Conservation (phyloP, 2,888 invertebrate genomes). For the Synergus itoensis region DNA sequence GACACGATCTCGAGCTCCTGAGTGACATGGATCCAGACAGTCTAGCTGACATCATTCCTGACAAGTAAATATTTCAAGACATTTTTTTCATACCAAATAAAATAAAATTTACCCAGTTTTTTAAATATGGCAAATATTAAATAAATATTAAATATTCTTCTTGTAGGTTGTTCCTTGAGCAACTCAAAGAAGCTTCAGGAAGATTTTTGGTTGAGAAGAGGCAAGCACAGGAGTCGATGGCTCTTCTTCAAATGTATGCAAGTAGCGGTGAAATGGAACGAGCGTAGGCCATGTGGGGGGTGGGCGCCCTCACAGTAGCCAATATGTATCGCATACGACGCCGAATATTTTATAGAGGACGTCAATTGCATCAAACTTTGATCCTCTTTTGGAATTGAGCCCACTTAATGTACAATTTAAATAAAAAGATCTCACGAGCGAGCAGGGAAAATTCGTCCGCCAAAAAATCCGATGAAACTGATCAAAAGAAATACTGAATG, state of each 20-base stretch:
- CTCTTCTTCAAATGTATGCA: slow-evolving; percentile 87
- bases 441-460: slow-evolving; percentile 30
- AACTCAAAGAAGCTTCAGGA: slow-evolving; percentile 91
- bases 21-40: slow-evolving; percentile 95
- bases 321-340: slow-evolving; percentile 76
- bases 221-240: slow-evolving; percentile 92
- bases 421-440: slow-evolving; percentile 8
- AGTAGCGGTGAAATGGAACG: slow-evolving; percentile 75
- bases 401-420: slow-evolving; percentile 53
- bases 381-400: slow-evolving; percentile 76
- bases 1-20: slow-evolving; percentile 89
- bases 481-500: neutral
- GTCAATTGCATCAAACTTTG: slow-evolving; percentile 74
- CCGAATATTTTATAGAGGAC: slow-evolving; percentile 75
- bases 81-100: neutral
- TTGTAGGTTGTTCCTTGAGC: slow-evolving; percentile 85
- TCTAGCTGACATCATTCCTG: slow-evolving; percentile 88
- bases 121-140: neutral
- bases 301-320: slow-evolving; percentile 76
- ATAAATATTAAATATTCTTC: slow-evolving; percentile 14
- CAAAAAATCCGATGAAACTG: slow-evolving; percentile 8
- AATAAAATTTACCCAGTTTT: neutral
- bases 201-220: slow-evolving; percentile 89
- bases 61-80: slow-evolving; percentile 81
- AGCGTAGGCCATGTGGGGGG: slow-evolving; percentile 78